Base-by-base conservation (phyloP, 2,888 invertebrate species). In the Venusia cambrica region DNA sequence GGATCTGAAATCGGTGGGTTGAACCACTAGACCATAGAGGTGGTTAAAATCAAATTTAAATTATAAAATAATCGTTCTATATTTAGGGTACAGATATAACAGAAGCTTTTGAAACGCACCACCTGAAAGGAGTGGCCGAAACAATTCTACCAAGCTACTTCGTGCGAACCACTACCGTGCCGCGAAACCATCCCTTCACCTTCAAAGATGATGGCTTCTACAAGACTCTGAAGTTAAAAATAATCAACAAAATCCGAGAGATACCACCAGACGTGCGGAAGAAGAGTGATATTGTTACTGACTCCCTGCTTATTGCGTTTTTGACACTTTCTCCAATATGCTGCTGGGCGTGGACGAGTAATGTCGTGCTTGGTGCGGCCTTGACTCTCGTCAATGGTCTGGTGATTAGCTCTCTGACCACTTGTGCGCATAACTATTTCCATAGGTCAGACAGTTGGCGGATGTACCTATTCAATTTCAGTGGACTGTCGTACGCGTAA, bases 171-270 rank as follows among this genome's bases (percentile, higher is more conserved):
- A 92, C 94, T 0, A 71, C 61, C 3, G 66, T 73, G 0, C 89
- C 91, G 0, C 87, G 95, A 54, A 92, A 91, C 59, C 90, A 92
- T 1, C 93, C 94, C 0, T 90, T 92, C 44, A 94, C 93, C 0
- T 93, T 96, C 59, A 76, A 92, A 34, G 89, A 92, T 3, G 87
- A 93, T 53, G 95, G 94, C 0, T 96, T 96, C 66, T 96, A 93
- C 58, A 89, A 80, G 49, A 94, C 92, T 0, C 79, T 96, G 3
- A 94, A 93, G 57, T 59, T 71, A 2, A 90, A 92, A 48, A 88
- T 91, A 0, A 57, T 74, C 5, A 75, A 81, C 0, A 87, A 89
- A 48, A 48, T 92, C 1, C 85, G 90, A 46, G 83, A 85, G 1
- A 70, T 93, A 60, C 87, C 83, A 0, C 52, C 63, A 13, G 66